Conservation (phyloP, 2,113 vertebrate species). For the Gnathonemus longibarbis region DNA sequence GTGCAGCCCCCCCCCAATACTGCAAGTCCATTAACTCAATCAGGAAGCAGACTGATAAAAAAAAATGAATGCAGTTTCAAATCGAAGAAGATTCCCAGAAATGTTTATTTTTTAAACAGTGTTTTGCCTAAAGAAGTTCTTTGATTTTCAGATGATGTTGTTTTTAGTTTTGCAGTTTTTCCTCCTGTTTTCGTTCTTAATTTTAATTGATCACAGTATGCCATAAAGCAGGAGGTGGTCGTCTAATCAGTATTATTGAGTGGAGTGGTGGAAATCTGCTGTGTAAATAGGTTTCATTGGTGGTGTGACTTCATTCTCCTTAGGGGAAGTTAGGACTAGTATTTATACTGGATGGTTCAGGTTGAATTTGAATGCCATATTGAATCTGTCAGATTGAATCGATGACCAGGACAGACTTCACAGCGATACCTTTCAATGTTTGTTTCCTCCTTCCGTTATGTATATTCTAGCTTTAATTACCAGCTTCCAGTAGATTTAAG, state of each 20-base stretch:
- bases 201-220: background rate
- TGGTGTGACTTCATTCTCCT: background rate
- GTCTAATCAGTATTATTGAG: background rate
- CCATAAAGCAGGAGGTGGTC: background rate
- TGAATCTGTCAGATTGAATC: background rate
- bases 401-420: background rate
- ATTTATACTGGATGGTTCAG: background rate
- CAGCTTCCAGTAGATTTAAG: background rate
- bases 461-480: slow-evolving; percentile 16
- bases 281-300: background rate
- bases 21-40: background rate
- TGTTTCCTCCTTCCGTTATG: background rate
- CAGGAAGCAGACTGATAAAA: background rate
- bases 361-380: background rate
- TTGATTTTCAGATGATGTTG: background rate
- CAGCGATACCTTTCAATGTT: background rate
- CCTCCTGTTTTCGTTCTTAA: background rate
- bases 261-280: background rate
- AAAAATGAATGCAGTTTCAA: background rate
- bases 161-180: background rate
- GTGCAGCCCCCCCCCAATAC: background rate
- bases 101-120: background rate
- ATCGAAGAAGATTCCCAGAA: background rate
- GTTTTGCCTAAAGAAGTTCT: background rate
- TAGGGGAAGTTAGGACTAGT: background rate